phyloP scores from a whole-genome alignment of 1,140 invertebrate genomes.

The Drosophila albomicans region DNA sequence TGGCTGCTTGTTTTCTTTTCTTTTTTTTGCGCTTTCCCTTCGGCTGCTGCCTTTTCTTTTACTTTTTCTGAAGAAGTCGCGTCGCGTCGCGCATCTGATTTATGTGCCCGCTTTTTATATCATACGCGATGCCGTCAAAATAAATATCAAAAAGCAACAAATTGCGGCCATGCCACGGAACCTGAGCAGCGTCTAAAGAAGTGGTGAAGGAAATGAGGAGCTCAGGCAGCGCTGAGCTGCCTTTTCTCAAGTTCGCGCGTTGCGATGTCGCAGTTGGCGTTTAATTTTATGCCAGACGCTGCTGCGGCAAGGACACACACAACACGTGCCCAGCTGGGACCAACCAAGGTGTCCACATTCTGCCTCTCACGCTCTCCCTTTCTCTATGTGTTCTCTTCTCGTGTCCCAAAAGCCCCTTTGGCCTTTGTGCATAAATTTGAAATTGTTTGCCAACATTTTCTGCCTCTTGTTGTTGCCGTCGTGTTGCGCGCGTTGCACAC shows the following conservation, averaged over 20 bases:
- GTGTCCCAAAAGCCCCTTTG: constrained; percentile 2
- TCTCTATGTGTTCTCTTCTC: neutral
- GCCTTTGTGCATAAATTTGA: constrained; percentile 62
- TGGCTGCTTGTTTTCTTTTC: neutral
- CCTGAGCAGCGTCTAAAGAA: constrained; percentile 26
- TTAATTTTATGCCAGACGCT: constrained; percentile 72
- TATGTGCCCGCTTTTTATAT: constrained; percentile 68
- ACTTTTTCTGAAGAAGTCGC: neutral
- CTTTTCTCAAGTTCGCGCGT: constrained; percentile 35
- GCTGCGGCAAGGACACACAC: constrained; percentile 55
- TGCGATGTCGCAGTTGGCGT: constrained; percentile 50
- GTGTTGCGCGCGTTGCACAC: constrained; percentile 29
- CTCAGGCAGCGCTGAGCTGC: neutral
- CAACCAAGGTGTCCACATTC: constrained; percentile 47
- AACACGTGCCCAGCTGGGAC: constrained; percentile 59
- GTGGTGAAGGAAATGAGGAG: neutral
- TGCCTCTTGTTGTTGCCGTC: constrained; percentile 11
- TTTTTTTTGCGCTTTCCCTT: neutral
- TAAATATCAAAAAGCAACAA: constrained; percentile 83
- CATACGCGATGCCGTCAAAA: constrained; percentile 62
- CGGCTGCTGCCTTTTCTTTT: neutral
- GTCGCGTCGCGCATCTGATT: constrained; percentile 49
- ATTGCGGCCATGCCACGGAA: constrained; percentile 65
- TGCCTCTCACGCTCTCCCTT: constrained; percentile 8
- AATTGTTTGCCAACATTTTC: constrained; percentile 47